phyloP scores from a whole-genome alignment of 2,797 vertebrate genomes.

The Siniperca obscura region DNA sequence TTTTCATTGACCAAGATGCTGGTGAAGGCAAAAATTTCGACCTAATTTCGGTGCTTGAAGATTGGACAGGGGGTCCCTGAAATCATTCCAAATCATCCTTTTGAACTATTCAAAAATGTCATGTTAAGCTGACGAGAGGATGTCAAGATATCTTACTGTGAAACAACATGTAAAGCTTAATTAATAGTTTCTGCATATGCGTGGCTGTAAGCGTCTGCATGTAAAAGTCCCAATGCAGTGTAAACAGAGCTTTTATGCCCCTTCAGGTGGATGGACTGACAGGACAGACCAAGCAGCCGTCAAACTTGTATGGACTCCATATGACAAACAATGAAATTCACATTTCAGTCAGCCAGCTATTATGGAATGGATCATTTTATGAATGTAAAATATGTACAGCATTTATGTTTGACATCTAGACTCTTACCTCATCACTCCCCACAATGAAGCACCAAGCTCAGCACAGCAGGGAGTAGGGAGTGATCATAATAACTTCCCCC shows the following conservation, averaged over 20 bases:
- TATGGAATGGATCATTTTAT: too few relatives aligned
- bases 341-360: background rate
- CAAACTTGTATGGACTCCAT: too few relatives aligned
- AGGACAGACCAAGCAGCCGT: too few relatives aligned
- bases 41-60: background rate
- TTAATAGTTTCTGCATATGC: too few relatives aligned
- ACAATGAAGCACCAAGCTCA: background rate
- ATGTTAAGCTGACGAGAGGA: background rate
- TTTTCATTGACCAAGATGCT: background rate
- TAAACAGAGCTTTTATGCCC: background rate
- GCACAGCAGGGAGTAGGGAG: background rate
- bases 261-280: background rate
- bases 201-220: too few relatives aligned
- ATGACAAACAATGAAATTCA: background rate
- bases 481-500: background rate
- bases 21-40: background rate
- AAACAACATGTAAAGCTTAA: too few relatives aligned
- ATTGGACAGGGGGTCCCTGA: background rate
- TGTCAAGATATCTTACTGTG: too few relatives aligned
- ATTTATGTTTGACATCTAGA: background rate
- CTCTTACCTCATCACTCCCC: too few relatives aligned
- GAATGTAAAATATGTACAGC: too few relatives aligned
- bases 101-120: background rate
- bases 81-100: background rate
- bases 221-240: background rate